Evolutionary conservation across 2,888 invertebrate species (phyloP).

Genomic region (Poecilobothrus nobilitatus): DNA sequence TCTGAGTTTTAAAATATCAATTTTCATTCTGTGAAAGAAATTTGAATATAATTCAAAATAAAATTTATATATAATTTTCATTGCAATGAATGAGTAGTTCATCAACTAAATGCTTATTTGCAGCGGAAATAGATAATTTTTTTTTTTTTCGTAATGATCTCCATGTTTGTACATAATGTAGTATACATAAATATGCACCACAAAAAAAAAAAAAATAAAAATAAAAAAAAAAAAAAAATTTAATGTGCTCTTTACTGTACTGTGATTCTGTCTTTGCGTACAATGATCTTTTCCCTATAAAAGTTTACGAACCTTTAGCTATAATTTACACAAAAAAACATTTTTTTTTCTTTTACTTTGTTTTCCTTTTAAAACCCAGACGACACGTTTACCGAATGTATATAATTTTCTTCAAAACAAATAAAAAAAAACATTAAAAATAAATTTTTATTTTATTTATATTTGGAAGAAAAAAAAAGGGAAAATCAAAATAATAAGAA

Average conservation of each 20-base stretch:
- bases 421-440: not conserved
- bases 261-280: not conserved
- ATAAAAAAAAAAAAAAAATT: too few relatives aligned
- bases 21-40: too few relatives aligned
- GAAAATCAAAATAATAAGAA: too few relatives aligned
- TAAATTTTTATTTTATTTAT: too few relatives aligned
- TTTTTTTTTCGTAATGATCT: too few relatives aligned
- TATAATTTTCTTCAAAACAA: not conserved
- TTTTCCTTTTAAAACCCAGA: not conserved
- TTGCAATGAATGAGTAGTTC: not conserved
- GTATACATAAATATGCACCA: not conserved
- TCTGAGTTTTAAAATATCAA: too few relatives aligned
- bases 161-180: not conserved
- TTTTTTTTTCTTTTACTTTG: not conserved
- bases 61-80: not conserved
- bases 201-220: too few relatives aligned
- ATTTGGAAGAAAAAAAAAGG: too few relatives aligned
- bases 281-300: not conserved
- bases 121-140: conserved; percentile 1
- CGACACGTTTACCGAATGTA: not conserved
- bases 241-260: too few relatives aligned
- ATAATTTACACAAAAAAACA: not conserved
- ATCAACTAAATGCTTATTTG: not conserved
- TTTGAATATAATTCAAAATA: too few relatives aligned
- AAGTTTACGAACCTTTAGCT: not conserved